phyloP scores from a whole-genome alignment of 2,797 vertebrate genomes.

The Choloepus didactylus region DNA sequence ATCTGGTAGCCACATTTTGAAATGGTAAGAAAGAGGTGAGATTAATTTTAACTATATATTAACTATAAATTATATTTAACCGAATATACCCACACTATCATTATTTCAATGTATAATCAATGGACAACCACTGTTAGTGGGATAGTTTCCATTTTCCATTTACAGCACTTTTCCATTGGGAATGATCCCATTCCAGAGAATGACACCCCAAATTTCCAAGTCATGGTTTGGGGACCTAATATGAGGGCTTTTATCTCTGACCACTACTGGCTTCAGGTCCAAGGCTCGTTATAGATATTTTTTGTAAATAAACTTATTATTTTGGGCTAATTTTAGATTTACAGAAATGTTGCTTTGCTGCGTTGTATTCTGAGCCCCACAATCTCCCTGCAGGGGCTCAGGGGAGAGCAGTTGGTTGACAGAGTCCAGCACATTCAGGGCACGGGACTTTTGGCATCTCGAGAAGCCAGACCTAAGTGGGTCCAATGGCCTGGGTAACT shows the following conservation, averaged over 20 bases:
- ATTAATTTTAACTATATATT: background rate
- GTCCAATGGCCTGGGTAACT: background rate
- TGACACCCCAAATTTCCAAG: background rate
- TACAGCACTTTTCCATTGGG: background rate
- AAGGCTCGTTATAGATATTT: background rate
- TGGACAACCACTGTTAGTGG: background rate
- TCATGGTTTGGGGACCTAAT: background rate
- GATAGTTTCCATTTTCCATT: background rate
- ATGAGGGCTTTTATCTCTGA: background rate
- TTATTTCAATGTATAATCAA: background rate
- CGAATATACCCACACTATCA: background rate
- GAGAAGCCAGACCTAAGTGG: background rate
- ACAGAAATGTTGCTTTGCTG: fast-evolving
- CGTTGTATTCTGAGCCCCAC: background rate
- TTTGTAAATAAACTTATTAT: background rate
- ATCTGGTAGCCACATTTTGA: background rate
- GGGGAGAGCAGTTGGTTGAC: too few relatives aligned
- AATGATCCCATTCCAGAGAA: fast-evolving
- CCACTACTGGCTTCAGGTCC: background rate
- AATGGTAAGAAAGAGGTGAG: background rate
- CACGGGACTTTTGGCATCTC: background rate
- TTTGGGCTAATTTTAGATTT: background rate
- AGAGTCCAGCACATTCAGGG: background rate
- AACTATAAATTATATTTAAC: background rate
- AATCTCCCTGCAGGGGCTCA: background rate